phyloP scores from a whole-genome alignment of 1,140 invertebrate genomes.

The Micrasema minimum region DNA sequence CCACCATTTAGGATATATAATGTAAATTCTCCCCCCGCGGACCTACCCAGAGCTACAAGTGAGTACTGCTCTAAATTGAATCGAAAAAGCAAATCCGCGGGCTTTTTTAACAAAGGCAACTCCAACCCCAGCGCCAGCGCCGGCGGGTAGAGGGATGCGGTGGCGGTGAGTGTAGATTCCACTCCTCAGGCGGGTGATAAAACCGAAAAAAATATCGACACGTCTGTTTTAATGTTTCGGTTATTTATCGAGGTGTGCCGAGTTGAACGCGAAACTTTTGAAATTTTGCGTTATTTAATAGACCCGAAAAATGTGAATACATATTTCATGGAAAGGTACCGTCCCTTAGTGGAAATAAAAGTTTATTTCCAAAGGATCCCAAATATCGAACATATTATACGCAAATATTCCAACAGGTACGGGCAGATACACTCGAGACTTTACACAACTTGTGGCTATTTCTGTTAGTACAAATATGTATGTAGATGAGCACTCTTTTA shows the following conservation, averaged over 20 bases:
- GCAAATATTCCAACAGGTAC: too few relatives aligned
- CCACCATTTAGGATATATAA: conserved; percentile 48
- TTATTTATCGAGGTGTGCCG: conserved; percentile 29
- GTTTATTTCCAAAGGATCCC: conserved; percentile 20
- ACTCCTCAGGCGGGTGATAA: conserved; percentile 27
- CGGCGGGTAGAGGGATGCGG: background rate
- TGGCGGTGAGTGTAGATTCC: background rate
- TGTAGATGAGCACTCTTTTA: too few relatives aligned
- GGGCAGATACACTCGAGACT: too few relatives aligned
- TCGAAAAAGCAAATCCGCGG: conserved; percentile 50
- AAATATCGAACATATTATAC: conserved; percentile 4
- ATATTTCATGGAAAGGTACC: conserved; percentile 24
- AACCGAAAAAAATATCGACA: conserved; percentile 36
- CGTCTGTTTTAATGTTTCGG: conserved; percentile 44
- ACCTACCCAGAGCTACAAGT: conserved; percentile 37
- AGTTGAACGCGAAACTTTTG: conserved; percentile 21
- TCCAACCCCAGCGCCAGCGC: background rate
- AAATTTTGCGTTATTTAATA: conserved; percentile 33
- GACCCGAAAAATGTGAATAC: conserved; percentile 34
- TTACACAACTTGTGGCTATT: too few relatives aligned
- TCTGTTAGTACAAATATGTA: too few relatives aligned
- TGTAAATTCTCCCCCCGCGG: conserved; percentile 46
- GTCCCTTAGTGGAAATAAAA: conserved; percentile 31
- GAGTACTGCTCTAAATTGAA: conserved; percentile 47
- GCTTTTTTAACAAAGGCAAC: conserved; percentile 41